Evolutionary conservation across 2,888 invertebrate genomes (phyloP).

Genomic region (Torymus texanus): DNA sequence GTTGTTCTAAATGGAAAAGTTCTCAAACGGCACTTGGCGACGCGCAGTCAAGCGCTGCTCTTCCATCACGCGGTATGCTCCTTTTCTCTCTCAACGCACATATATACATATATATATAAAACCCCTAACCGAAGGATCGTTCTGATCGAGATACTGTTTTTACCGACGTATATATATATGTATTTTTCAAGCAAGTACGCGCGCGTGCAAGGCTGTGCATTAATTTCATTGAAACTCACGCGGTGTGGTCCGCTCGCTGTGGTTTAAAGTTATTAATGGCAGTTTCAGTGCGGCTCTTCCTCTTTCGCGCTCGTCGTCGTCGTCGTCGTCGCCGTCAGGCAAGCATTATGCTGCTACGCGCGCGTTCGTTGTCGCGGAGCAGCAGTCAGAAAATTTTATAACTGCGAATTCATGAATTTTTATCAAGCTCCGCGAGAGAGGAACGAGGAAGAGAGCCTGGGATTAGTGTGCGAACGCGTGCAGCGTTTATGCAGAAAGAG

Average conservation of each 20-base stretch:
- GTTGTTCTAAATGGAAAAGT: conserved; percentile 49
- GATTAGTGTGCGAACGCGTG: conserved; percentile 4
- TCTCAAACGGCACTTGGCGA: conserved; percentile 37
- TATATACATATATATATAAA: not conserved
- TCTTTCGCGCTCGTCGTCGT: conserved; percentile 25
- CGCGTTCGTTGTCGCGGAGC: not conserved
- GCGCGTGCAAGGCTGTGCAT: conserved; percentile 41
- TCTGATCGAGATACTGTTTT: no score
- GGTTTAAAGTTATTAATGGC: conserved; percentile 61
- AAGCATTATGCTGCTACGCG: conserved; percentile 7
- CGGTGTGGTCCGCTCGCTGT: conserved; percentile 26
- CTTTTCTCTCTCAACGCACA: not conserved
- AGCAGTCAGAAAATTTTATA: conserved; percentile 25
- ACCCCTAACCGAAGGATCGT: not conserved
- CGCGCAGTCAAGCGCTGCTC: conserved; percentile 4
- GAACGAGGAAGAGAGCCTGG: not conserved
- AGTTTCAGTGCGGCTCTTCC: conserved; percentile 39
- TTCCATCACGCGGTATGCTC: not conserved
- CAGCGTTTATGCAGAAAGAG: no score
- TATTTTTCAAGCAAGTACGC: not conserved
- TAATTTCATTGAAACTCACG: conserved; percentile 60
- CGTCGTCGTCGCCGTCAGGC: not conserved
- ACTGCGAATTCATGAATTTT: conserved; percentile 43
- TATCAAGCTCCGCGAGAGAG: conserved; percentile 8
- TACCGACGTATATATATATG: not conserved